These are phyloP conservation scores for Indri indri DNA, from an alignment of 2,113 vertebrate genomes.

Conservation along the genomic window DNA sequence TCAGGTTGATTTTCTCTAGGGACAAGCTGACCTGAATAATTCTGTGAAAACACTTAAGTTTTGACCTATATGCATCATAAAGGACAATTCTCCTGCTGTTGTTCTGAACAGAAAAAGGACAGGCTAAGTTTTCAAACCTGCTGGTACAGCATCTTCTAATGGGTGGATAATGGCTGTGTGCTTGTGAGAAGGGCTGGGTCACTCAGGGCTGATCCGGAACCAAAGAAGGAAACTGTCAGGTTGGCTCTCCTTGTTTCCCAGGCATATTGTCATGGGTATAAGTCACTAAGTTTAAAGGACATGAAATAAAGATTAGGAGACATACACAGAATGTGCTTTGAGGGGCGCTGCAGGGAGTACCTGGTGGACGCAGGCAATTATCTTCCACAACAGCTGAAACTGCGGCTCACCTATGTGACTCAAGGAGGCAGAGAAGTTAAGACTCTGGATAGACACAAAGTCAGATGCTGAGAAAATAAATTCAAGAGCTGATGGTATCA, in stretches of 20 bases:
- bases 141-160: background rate
- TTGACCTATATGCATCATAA: background rate
- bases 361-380: background rate
- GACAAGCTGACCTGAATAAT: background rate
- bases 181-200: background rate
- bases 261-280: background rate
- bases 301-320: background rate
- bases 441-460: background rate
- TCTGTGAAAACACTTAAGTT: background rate
- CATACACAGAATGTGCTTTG: background rate
- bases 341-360: accelerated
- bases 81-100: conserved; percentile 33
- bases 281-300: background rate
- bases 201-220: accelerated
- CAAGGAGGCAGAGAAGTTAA: background rate
- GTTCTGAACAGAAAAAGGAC: background rate
- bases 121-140: background rate
- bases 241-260: accelerated
- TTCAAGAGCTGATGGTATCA: too few species aligned
- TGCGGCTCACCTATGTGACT: background rate
- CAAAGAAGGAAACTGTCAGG: background rate
- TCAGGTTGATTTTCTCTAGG: background rate
- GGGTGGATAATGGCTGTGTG: background rate
- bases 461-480: background rate
- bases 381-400: background rate